Conservation (phyloP, 1,140 invertebrate genomes). For the Lerema accius region DNA sequence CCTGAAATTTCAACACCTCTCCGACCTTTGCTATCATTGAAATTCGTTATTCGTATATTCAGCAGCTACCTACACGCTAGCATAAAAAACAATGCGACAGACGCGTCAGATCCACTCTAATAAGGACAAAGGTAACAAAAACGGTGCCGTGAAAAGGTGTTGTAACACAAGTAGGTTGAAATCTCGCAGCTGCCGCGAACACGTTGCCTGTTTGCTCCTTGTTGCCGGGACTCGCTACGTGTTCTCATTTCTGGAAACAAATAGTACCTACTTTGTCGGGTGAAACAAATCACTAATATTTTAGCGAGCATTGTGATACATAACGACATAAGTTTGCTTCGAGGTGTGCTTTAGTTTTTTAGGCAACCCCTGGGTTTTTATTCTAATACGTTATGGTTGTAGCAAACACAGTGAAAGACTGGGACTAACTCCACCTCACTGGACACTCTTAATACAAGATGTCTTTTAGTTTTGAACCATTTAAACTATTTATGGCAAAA, state of each 20-base stretch:
- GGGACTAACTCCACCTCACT: too few species aligned
- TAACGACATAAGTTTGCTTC: background rate
- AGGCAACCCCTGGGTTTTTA: too few species aligned
- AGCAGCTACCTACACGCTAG: background rate
- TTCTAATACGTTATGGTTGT: too few species aligned
- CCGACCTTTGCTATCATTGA: too few species aligned
- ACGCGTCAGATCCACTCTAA: background rate
- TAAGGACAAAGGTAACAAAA: constrained; percentile 24
- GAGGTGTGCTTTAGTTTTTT: background rate
- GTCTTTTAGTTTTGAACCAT: too few species aligned
- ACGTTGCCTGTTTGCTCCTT: constrained; percentile 51
- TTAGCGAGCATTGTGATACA: constrained; percentile 13
- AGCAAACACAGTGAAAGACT: too few species aligned
- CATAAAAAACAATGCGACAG: background rate
- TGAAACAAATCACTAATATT: constrained; percentile 31
- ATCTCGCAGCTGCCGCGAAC: constrained; percentile 39
- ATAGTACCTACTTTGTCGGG: constrained; percentile 25
- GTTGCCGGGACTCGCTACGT: constrained; percentile 45
- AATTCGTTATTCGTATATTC: too few species aligned
- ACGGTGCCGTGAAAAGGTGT: background rate
- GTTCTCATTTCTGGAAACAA: constrained; percentile 47
- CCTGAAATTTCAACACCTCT: too few species aligned
- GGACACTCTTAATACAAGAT: too few species aligned
- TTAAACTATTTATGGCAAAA: too few species aligned
- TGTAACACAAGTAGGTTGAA: constrained; percentile 41